Base-by-base conservation (phyloP, 2,113 vertebrate species). In the Podiceps cristatus region DNA sequence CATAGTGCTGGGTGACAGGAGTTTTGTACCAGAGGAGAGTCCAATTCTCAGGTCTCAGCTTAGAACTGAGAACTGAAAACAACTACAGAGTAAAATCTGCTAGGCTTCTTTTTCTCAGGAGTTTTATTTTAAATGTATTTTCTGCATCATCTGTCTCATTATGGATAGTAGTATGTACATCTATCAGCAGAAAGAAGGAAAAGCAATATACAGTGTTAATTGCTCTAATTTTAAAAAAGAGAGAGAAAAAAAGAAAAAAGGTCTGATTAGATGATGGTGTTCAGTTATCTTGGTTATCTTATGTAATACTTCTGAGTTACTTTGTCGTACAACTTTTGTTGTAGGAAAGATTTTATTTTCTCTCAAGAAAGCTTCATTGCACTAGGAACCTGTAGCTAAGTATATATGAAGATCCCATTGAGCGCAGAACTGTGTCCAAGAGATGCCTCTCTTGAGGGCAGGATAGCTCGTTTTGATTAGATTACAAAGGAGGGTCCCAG, bases 311-410 rank as follows among this genome's bases (percentile, higher is more conserved):
- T 64, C 80, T 62, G 45, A 74, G 29, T 94, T 94, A 88, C 50
- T 64, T 79, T 0, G 0, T 86, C 55, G n/a, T n/a, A n/a, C n/a
- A n/a, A n/a, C n/a, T n/a, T 42, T 68, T 87, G 35, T 77, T 73
- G 19, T 53, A 85, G 60, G 19, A 78, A 80, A 44, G 5, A 44
- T 13, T 11, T 22, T 33, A 4, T 83, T 92, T 93, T 67, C 58
- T 53, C 47, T 66, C 3, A 1, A 40, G 76, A 58, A 91, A 52
- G 40, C 35, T 73, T 74, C 2, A 4, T 28, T 58, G 33, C 13
- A 1, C 60, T 64, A 42, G 42, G 50, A 66, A 47, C 6, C 24
- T 74, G 8, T 24, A 55, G 63, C 22, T 11, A 18, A 63, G 22
- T 20, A 18, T 55, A 3, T 35, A 9, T 14, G 42, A 27, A n/a